A percentile compares a stretch with the other conserved stretches of the same genome.
These are phyloP conservation scores for Epinotia bilunana DNA, from an alignment of 2,888 invertebrate genomes.

Conservation along the genomic window DNA sequence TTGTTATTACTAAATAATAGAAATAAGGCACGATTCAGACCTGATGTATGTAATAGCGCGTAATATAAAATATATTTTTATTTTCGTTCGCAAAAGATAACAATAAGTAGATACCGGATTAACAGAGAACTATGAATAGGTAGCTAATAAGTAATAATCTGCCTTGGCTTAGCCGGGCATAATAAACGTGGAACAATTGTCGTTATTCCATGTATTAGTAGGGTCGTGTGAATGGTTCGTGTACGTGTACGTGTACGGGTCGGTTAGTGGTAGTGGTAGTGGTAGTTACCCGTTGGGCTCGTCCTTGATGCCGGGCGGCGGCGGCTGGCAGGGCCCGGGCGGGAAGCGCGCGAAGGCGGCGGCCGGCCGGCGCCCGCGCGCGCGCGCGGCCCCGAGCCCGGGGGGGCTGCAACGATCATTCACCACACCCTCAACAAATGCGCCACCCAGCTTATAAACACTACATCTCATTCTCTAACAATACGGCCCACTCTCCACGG, in stretches of 20 bases:
- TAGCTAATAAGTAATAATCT: no score
- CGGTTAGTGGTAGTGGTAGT: no score
- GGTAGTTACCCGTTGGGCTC: conserved; percentile 83
- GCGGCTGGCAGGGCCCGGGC: conserved; percentile 80
- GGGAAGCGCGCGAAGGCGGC: conserved; percentile 65
- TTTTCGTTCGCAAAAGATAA: no score
- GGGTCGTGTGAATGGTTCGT: neutral
- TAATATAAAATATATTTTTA: neutral
- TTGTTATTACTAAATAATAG: no score
- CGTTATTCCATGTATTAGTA: no score
- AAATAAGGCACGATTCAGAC: neutral
- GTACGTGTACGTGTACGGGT: no score
- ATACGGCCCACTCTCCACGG: no score
- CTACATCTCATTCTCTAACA: no score
- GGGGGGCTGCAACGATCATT: conserved; percentile 48
- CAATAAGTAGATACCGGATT: no score
- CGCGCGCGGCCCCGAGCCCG: no score
- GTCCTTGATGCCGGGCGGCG: conserved; percentile 85
- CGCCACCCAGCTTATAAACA: neutral
- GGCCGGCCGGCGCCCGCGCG: conserved; percentile 60
- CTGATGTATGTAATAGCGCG: neutral
- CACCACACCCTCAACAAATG: neutral
- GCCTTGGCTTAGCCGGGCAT: no score
- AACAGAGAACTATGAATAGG: no score
- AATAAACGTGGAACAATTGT: neutral